phyloP scores from a whole-genome alignment of 92 coral and sea anemone species.

The Heliopora coerulea region DNA sequence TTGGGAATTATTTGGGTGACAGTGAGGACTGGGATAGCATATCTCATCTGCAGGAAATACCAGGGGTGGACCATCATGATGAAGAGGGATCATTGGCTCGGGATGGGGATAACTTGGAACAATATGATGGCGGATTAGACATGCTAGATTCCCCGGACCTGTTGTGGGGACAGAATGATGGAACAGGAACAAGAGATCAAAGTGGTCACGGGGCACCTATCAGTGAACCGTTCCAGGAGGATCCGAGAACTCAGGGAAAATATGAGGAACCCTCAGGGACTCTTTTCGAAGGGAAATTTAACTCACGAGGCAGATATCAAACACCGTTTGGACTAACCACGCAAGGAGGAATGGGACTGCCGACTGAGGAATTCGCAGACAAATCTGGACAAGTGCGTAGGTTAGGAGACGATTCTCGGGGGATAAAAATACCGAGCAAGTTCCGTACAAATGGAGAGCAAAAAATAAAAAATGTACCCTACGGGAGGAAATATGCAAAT shows the following conservation, averaged over 20 bases:
- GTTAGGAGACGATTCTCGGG: background rate
- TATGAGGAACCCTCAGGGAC: background rate
- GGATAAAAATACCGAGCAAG: background rate
- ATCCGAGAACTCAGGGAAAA: background rate
- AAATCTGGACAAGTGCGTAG: background rate
- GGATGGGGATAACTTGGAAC: background rate
- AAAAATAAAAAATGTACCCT: no score
- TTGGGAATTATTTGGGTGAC: background rate
- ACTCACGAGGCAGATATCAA: no score
- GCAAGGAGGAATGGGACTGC: background rate
- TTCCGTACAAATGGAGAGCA: no score
- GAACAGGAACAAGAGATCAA: background rate
- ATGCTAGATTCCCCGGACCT: background rate
- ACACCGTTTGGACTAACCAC: background rate
- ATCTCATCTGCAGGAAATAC: background rate
- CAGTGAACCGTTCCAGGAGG: background rate
- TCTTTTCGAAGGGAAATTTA: no score
- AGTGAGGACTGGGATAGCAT: background rate
- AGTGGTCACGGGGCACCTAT: background rate
- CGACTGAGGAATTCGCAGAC: background rate
- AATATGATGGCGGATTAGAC: background rate
- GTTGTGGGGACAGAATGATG: background rate
- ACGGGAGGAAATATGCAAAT: no score
- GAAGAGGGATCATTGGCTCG: background rate
- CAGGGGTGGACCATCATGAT: background rate